Evolutionary conservation across 2,888 invertebrate species (phyloP).

Genomic region (Acronicta psi): DNA sequence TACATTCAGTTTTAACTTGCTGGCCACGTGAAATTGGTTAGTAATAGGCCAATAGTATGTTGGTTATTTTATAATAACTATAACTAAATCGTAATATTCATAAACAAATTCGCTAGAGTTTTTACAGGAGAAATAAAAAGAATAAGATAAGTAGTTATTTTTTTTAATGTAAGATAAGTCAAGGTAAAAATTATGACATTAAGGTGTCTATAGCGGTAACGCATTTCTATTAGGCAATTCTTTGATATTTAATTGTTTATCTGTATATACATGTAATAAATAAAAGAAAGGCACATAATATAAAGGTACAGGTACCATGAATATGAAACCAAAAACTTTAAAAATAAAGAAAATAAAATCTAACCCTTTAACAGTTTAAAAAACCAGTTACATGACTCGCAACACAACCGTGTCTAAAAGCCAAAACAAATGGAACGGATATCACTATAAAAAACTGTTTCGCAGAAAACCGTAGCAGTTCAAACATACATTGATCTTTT

Average conservation of each 20-base stretch:
- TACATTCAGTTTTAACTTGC: constrained; percentile 56
- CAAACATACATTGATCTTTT: constrained; percentile 71
- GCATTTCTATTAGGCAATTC: no score
- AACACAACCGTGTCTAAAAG: constrained; percentile 34
- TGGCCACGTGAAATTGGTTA: constrained; percentile 53
- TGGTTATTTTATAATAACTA: constrained; percentile 23
- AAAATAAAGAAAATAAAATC: not conserved
- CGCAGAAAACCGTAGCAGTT: constrained; percentile 68
- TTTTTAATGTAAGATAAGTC: no score
- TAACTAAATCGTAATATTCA: constrained; percentile 5
- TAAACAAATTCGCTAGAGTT: not conserved
- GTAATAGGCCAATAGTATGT: constrained; percentile 32
- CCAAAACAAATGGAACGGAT: constrained; percentile 49
- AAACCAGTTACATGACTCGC: not conserved
- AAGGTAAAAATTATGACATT: no score
- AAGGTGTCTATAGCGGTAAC: no score
- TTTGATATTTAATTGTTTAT: no score
- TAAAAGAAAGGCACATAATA: no score
- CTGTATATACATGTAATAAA: no score
- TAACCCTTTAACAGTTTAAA: constrained; percentile 13
- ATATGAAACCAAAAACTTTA: not conserved
- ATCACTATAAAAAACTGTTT: constrained; percentile 62
- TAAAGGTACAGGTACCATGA: not conserved
- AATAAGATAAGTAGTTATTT: no score
- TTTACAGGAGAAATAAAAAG: not conserved